Evolutionary conservation across 2,797 vertebrate genomes (phyloP), one percentile per base, ranked within the genome.

Genomic region (Acipenser ruthenus): DNA sequence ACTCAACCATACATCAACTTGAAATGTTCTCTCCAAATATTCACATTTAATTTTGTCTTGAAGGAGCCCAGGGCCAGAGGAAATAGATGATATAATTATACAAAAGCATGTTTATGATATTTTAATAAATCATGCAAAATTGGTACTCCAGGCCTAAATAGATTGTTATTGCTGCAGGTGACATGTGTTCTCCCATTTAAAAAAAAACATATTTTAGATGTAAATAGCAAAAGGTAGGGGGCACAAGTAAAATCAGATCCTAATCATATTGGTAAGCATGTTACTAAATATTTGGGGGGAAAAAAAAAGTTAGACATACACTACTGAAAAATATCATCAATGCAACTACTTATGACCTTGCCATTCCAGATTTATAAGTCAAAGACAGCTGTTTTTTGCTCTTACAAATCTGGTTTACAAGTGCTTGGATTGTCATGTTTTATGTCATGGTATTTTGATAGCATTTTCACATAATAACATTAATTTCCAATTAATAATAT

Each of bases 61-160:
- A 62, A 66, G 66, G 48, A 53, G 64, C 68, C 60, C 37, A 50
- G 11, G 64, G 68, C 64, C 6, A 47, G 10, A 62, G 56, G 47
- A 66, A 48, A 70, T 70, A 59, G 50, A 63, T 66, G 68, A 70
- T 61, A 66, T 66, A 65, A 70, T 70, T 70, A 70, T 63, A 60
- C 59, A 62, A 62, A 12, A 58, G n/a, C 60, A 62, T 59, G 56
- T 65, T 66, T 70, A 50, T 65, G 58, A 63, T 66, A 66, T 65
- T 65, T 65, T 69, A 69, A 69, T 66, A 70, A 66, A 65, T 65
- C 64, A 62, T 53, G 68, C 64, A 70, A 66, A 70, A 66, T 47
- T 61, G 48, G 48, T 18, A 62, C 53, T 66, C 48, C 62, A 62
- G 64, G 60, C 60, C 60, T 61, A 23, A 62, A 66, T 56, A 62